phyloP scores from a whole-genome alignment of 2,888 invertebrate species.

The Xiphydria camelus region DNA sequence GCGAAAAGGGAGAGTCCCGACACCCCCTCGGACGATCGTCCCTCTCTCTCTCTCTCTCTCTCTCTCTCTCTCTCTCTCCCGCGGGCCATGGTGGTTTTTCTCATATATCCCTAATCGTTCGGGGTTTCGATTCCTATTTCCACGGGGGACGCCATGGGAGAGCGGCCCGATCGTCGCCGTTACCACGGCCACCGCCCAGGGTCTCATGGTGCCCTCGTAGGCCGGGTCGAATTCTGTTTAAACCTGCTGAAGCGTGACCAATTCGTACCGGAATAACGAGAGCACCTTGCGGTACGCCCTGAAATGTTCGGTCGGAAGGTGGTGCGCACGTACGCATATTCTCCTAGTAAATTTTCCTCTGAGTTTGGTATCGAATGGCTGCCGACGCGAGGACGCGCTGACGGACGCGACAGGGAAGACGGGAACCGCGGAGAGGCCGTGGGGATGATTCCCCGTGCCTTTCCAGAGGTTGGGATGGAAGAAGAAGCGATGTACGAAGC shows the following conservation, averaged over 20 bases:
- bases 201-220: slow-evolving; percentile 43
- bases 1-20: neutral
- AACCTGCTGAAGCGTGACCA: slow-evolving; percentile 44
- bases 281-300: neutral
- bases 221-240: slow-evolving; percentile 39
- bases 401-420: neutral
- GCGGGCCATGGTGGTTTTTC: slow-evolving; percentile 13
- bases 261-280: slow-evolving; percentile 13
- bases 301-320: too few relatives aligned
- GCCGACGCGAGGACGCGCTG: slow-evolving; percentile 21
- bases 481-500: neutral
- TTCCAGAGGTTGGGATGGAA: neutral
- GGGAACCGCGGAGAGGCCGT: neutral
- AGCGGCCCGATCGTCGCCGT: too few relatives aligned
- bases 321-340: too few relatives aligned
- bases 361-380: slow-evolving; percentile 49
- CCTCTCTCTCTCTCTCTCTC: too few relatives aligned
- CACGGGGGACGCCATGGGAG: too few relatives aligned
- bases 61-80: too few relatives aligned
- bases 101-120: slow-evolving; percentile 34
- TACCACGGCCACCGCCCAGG: slow-evolving; percentile 17
- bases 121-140: slow-evolving; percentile 35
- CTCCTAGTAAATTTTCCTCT: slow-evolving; percentile 40
- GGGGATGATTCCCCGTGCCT: neutral
- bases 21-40: slow-evolving; percentile 16